Percentiles rank a stretch among this genome's conserved stretches.
Evolutionary conservation across 2,888 invertebrate genomes (phyloP).

Genomic region (Apamea sordens): DNA sequence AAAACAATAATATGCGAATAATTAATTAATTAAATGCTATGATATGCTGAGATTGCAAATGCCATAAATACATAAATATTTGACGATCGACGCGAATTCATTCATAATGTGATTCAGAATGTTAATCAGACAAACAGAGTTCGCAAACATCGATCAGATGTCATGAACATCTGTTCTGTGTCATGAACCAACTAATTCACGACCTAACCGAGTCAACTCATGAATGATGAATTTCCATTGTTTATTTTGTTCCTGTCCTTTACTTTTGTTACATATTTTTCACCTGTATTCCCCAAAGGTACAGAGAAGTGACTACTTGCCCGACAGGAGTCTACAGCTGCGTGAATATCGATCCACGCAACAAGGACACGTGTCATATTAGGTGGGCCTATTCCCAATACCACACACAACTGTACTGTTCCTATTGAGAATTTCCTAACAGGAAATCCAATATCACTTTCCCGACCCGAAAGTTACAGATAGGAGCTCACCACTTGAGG

Average conservation of each 20-base stretch:
- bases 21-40: not conserved
- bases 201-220: conserved; percentile 2
- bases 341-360: not conserved
- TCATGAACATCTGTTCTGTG: conserved; percentile 1
- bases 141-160: conserved; percentile 2
- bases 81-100: not conserved
- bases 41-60: not conserved
- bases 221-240: conserved; percentile 16
- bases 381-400: conserved; percentile 4
- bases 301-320: not conserved
- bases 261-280: conserved; percentile 2
- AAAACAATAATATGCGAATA: conserved; percentile 10
- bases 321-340: not conserved
- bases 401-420: not conserved
- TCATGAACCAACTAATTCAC: conserved; percentile 2
- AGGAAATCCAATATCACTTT: conserved; percentile 9
- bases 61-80: not conserved
- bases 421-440: conserved; percentile 14
- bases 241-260: not conserved
- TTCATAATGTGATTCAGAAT: conserved; percentile 28
- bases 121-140: conserved; percentile 7
- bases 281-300: not conserved
- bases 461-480: not conserved
- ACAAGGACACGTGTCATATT: not conserved
- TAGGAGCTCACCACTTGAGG: not conserved